These are phyloP conservation scores for Mizuhopecten yessoensis DNA, from an alignment of 1,140 invertebrate genomes.

Conservation along the genomic window DNA sequence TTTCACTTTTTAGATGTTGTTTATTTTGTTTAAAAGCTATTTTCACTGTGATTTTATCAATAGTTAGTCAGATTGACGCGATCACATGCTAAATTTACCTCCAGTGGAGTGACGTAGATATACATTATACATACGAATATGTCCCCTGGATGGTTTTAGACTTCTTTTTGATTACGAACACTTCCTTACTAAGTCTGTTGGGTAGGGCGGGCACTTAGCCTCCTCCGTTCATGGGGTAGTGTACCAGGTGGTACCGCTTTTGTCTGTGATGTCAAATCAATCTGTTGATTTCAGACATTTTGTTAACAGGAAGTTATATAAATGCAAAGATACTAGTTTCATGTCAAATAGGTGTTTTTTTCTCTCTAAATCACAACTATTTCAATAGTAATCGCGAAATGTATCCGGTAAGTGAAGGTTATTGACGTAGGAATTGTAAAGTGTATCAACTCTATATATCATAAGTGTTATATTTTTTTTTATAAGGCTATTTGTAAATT, in stretches of 20 bases:
- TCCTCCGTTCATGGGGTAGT: background rate
- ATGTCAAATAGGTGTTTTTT: background rate
- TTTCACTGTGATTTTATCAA: background rate
- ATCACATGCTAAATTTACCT: background rate
- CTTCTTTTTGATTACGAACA: no score
- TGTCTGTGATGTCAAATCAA: background rate
- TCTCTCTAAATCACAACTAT: background rate
- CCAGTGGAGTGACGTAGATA: background rate
- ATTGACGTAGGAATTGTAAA: background rate
- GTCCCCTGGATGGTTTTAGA: background rate
- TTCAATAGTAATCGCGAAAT: background rate
- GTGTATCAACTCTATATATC: background rate
- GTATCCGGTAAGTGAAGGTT: background rate
- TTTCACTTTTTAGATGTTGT: background rate
- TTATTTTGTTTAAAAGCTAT: background rate
- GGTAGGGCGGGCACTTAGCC: no score
- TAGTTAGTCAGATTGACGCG: no score
- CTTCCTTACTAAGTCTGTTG: background rate
- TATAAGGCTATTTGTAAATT: background rate
- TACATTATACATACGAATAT: background rate
- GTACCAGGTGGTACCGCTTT: background rate
- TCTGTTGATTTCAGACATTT: background rate
- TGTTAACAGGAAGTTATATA: background rate
- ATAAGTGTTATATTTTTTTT: background rate
- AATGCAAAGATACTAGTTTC: background rate